A percentile compares a stretch with the other conserved stretches of the same genome.
phyloP scores from a whole-genome alignment of 1,140 invertebrate species.

The Pseudomyrmex pallidus region DNA sequence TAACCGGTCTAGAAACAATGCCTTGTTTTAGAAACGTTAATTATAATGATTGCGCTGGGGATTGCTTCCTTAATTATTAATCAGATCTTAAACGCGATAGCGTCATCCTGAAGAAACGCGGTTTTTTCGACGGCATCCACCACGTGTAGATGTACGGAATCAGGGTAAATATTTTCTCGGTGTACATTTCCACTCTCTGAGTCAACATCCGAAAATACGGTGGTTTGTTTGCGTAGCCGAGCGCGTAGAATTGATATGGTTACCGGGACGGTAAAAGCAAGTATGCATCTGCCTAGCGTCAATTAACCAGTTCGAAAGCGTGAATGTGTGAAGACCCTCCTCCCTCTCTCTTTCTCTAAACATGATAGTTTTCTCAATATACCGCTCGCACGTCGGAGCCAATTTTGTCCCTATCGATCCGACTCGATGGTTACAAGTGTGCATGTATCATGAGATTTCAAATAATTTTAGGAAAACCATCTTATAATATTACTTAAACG shows the following conservation, averaged over 20 bases:
- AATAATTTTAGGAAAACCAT: too few species aligned
- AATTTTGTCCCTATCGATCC: not conserved
- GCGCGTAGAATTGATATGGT: conserved; percentile 74
- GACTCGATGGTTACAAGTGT: not conserved
- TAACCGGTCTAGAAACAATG: not conserved
- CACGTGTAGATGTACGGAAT: conserved; percentile 27
- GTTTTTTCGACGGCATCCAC: not conserved
- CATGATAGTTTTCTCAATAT: conserved; percentile 39
- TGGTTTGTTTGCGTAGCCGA: conserved; percentile 73
- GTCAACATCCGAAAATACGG: conserved; percentile 74
- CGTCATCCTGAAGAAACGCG: conserved; percentile 7
- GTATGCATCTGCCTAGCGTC: conserved; percentile 75
- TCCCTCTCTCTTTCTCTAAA: conserved; percentile 45
- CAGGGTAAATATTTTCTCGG: conserved; percentile 49
- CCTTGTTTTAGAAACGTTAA: conserved; percentile 1
- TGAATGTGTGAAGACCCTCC: conserved; percentile 20
- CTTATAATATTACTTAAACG: too few species aligned
- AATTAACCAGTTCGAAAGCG: conserved; percentile 68
- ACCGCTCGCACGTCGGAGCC: conserved; percentile 2
- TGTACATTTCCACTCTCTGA: conserved; percentile 68
- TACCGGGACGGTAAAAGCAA: conserved; percentile 69
- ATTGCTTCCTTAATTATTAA: conserved; percentile 29
- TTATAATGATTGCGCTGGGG: not conserved
- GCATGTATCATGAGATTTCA: too few species aligned
- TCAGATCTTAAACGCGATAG: conserved; percentile 5